Base-by-base conservation (phyloP, 2,113 vertebrate species). In the Dipodomys ordii region DNA sequence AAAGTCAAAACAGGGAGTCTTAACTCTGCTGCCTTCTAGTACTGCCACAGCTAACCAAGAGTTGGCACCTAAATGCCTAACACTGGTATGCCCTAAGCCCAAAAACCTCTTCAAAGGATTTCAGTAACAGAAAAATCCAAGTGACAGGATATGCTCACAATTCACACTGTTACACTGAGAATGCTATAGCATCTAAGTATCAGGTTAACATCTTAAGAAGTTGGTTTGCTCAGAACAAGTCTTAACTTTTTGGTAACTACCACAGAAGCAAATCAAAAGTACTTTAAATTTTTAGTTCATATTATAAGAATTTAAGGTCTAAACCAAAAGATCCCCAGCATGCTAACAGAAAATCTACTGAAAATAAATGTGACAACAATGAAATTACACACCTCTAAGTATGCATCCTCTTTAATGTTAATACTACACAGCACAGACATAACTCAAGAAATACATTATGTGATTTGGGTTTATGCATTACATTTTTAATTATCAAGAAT, bases 361-460 rank as follows among this genome's bases (percentile, higher is more conserved):
- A 46, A 86, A 84, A 91, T 73, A 78, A 87, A 93, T 6, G 2
- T 23, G 60, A 85, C 77, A 91, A 94, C 77, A 91, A 57, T 0
- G 2, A 96, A 85, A 85, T 74, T 92, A 2, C 30, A 5, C 23
- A 92, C n/a, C 39, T 94, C 90, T 64, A 88, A 71, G 93, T 97
- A 71, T 76, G 30, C 88, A 92, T 88, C 96, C 79, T 96, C 87
- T 98, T 98, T 98, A 98, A 98, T 98, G 85, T 97, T 86, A 95
- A 92, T 88, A 94, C 93, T 97, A 95, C 92, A 96, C 91, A 91
- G 97, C 95, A 96, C 91, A 97, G 95, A 96, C 92, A 86, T 68
- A 89, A 83, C 57, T 87, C 35, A 93, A 92, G 76, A 60, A 71
- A 95, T 44, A 86, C n/a, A 89, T 9, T 80, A 77, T 91, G 88